A percentile compares a stretch with the other conserved stretches of the same genome.
Conservation (phyloP, 2,888 invertebrate genomes). For the Drosophila atroscutellata region DNA sequence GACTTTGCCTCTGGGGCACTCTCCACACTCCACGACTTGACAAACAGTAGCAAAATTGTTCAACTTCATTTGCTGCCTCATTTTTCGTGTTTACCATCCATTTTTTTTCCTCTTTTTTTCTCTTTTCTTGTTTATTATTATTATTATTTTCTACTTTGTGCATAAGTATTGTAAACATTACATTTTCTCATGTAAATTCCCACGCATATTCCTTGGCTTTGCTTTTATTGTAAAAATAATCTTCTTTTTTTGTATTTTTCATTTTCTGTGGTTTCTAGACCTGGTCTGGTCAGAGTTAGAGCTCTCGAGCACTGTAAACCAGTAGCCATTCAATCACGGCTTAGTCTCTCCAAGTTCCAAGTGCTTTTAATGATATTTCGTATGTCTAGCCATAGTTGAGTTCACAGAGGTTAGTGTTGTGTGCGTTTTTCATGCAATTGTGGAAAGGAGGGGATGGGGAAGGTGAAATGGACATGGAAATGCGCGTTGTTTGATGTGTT, state of each 20-base stretch:
- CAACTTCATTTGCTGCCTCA: constrained; percentile 67
- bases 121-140: constrained; percentile 34
- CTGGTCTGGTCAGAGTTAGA: constrained; percentile 26
- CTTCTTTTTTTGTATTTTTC: constrained; percentile 27
- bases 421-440: constrained; percentile 11
- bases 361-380: constrained; percentile 42
- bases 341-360: constrained; percentile 12
- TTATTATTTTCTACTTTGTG: constrained; percentile 52
- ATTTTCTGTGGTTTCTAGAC: constrained; percentile 33
- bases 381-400: constrained; percentile 23
- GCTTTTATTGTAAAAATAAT: constrained; percentile 58
- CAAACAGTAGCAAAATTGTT: constrained; percentile 75
- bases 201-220: constrained; percentile 63
- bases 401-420: constrained; percentile 42
- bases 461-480: constrained; percentile 15
- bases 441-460: background rate
- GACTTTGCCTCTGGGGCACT: constrained; percentile 57
- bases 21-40: constrained; percentile 40
- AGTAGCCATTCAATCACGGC: constrained; percentile 49
- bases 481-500: constrained; percentile 39
- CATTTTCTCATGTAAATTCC: constrained; percentile 68
- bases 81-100: constrained; percentile 48
- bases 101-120: constrained; percentile 1
- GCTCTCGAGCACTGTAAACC: constrained; percentile 27
- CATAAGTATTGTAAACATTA: constrained; percentile 52